phyloP scores from a whole-genome alignment of 2,888 invertebrate species.

The Koerneria pararmatus region DNA sequence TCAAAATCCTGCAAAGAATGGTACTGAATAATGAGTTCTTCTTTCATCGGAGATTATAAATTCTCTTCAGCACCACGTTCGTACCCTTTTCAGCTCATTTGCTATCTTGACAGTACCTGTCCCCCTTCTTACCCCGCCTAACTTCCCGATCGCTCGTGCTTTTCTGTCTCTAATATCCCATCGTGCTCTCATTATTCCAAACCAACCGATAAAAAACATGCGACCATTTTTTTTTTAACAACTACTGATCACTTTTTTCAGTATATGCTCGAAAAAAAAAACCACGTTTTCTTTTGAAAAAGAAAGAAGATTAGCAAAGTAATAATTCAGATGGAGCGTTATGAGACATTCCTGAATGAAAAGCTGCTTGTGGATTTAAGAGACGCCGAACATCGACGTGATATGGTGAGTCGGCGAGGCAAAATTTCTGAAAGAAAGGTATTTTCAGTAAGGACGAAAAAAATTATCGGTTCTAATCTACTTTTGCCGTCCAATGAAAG shows the following conservation, averaged over 20 bases:
- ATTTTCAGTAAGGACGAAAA: no score
- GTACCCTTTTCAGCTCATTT: neutral
- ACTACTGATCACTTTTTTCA: no score
- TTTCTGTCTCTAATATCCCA: neutral
- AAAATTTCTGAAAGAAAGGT: no score
- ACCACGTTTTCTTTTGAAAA: no score
- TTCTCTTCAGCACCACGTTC: neutral
- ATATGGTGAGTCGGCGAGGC: slow-evolving; percentile 1
- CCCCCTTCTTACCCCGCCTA: neutral
- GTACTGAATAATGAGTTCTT: no score
- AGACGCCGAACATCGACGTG: neutral
- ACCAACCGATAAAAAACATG: no score
- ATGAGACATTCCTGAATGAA: slow-evolving; percentile 11
- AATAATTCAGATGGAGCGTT: slow-evolving; percentile 9
- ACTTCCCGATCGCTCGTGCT: neutral
- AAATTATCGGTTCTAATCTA: no score
- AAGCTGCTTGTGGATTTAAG: slow-evolving; percentile 7
- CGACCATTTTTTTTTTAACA: no score
- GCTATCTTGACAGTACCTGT: neutral
- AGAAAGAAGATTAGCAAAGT: neutral
- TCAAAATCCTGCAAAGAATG: no score
- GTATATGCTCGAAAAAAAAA: no score
- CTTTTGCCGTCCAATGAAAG: no score
- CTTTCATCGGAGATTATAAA: no score
- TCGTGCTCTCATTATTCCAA: neutral